Evolutionary conservation across 2,888 invertebrate species (phyloP), one percentile per base, ranked within the genome.

Genomic region (Watsonalla binaria): DNA sequence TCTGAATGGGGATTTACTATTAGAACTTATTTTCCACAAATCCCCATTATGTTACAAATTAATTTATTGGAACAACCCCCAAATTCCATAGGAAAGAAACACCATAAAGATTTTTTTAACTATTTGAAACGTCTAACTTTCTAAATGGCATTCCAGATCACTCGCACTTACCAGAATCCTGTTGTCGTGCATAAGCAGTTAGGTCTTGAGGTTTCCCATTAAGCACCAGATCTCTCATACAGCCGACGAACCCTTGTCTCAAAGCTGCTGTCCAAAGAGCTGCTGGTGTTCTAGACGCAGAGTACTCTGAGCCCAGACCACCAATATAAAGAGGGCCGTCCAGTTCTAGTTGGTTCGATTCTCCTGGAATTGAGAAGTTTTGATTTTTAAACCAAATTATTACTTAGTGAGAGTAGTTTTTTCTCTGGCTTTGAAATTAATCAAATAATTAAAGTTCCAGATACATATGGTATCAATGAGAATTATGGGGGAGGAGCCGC

Each of bases 181-280:
- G 98, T 70, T 96, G 95, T 68, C 96, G 92, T 2, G 98, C 97
- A 79, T 95, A 96, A 34, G 95, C 95, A 5, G 97, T 96, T 57
- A 99, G 93, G 79, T 98, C 98, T 58, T 98, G 94, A 0, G 96
- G 94, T 69, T 96, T 95, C 50, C 96, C 96, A 78, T 98, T 97
- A 73, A 98, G 92, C 63, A 95, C 94, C 69, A 99, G 92, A 79
- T 98, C 98, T 63, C 97, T 92, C 74, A 99, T 93, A 80, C 98
- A 99, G 2, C 98, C 99, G 6, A 98, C 98, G 79, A 96, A 99
- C 24, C 98, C 98, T 72, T 96, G 95, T 55, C 96, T 93, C 53
- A 98, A 86, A 6, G 96, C 95, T 0, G 96, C 97, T 0, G 97
- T 96, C 98, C 98, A 98, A 57, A 99, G 89, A 14, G 96, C 96